These are phyloP conservation scores for Boulengeromyrus knoepffleri DNA, from an alignment of 2,113 vertebrate genomes.

Conservation along the genomic window DNA sequence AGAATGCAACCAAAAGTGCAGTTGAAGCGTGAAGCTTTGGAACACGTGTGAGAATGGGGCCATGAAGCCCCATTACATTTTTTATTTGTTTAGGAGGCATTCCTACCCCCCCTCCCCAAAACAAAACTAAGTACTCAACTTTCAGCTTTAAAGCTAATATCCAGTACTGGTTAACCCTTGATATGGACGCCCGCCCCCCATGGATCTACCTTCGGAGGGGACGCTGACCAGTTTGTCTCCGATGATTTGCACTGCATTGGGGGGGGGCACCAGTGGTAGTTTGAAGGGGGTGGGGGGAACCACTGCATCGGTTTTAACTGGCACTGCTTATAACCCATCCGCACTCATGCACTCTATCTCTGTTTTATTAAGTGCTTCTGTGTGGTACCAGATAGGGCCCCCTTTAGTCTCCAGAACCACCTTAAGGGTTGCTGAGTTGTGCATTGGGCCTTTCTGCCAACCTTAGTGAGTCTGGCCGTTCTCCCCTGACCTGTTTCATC, in stretches of 20 bases:
- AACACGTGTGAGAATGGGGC: not conserved
- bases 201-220: not conserved
- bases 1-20: not conserved
- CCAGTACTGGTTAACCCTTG: not conserved
- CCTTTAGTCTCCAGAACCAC: not conserved
- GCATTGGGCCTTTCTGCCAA: not conserved
- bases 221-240: not conserved
- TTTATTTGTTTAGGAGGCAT: not conserved
- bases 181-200: not conserved
- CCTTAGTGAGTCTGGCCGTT: not conserved
- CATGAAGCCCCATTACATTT: not conserved
- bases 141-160: not conserved
- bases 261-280: not conserved
- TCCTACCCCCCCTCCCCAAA: not conserved
- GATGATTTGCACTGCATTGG: not conserved
- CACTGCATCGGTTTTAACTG: not conserved
- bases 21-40: not conserved
- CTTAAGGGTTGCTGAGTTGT: not conserved
- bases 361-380: not conserved
- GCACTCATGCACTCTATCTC: not conserved
- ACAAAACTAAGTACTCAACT: not conserved
- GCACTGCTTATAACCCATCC: not conserved
- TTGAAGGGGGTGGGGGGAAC: not conserved
- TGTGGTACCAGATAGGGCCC: not conserved
- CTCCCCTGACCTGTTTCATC: not conserved